Evolutionary conservation across 1,140 invertebrate genomes (phyloP).

Genomic region (Bombus turneri): DNA sequence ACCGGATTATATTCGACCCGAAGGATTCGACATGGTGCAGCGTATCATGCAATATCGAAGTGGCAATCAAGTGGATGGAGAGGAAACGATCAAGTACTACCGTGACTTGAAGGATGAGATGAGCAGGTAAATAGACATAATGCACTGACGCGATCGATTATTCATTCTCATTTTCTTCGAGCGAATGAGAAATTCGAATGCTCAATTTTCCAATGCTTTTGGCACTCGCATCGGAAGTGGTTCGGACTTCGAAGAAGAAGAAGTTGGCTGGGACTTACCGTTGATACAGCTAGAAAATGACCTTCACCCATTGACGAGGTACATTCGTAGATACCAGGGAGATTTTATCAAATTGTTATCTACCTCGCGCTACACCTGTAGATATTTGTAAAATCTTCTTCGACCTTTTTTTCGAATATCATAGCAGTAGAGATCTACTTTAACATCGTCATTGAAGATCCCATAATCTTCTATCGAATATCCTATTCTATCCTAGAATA

Average conservation of each 20-base stretch:
- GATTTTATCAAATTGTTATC: background rate
- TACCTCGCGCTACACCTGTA: no score
- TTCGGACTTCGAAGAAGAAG: slow-evolving; percentile 83
- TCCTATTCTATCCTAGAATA: no score
- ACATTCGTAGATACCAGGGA: slow-evolving; percentile 38
- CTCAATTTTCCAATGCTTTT: slow-evolving; percentile 78
- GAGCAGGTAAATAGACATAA: slow-evolving; percentile 80
- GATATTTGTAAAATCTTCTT: no score
- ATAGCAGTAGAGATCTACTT: no score
- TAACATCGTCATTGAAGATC: no score
- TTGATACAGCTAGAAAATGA: slow-evolving; percentile 83
- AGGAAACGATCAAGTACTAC: slow-evolving; percentile 82
- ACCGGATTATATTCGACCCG: slow-evolving; percentile 84
- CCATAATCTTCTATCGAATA: no score
- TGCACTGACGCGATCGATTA: background rate
- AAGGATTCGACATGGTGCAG: slow-evolving; percentile 85
- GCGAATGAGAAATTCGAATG: slow-evolving; percentile 70
- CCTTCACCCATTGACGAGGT: slow-evolving; percentile 81
- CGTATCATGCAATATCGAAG: slow-evolving; percentile 79
- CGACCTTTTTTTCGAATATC: no score
- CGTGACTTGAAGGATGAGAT: slow-evolving; percentile 82
- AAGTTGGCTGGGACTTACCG: slow-evolving; percentile 83
- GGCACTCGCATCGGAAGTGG: slow-evolving; percentile 81
- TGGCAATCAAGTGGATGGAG: slow-evolving; percentile 76
- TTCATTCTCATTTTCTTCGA: background rate